These are phyloP conservation scores for Monopterus albus DNA, from an alignment of 2,113 vertebrate genomes.

Conservation along the genomic window DNA sequence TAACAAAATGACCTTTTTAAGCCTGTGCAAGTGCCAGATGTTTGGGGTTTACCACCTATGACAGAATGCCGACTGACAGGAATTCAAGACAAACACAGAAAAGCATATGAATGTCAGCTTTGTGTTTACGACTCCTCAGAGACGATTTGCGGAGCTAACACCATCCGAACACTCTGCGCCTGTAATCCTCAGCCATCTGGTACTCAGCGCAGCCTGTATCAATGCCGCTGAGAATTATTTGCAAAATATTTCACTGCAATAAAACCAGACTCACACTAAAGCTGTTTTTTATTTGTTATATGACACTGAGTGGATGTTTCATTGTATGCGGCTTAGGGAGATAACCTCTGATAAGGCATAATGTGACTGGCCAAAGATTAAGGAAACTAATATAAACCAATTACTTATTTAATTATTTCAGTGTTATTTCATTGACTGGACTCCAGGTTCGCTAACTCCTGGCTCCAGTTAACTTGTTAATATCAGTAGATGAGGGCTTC, in stretches of 20 bases:
- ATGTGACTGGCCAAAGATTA: too few species aligned
- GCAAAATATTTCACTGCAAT: slow-evolving; percentile 1
- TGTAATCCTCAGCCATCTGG: slow-evolving; percentile 52
- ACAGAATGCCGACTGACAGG: neutral
- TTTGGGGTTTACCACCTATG: neutral
- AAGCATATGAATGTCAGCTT: neutral
- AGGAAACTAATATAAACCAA: too few species aligned
- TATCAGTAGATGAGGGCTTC: too few species aligned
- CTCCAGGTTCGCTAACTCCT: too few species aligned
- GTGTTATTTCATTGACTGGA: too few species aligned
- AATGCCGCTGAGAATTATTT: neutral
- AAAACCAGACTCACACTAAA: neutral
- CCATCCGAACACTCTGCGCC: slow-evolving; percentile 11
- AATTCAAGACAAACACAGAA: slow-evolving; percentile 9
- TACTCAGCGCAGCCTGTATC: neutral
- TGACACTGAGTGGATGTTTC: too few species aligned
- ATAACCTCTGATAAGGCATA: neutral
- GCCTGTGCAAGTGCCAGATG: neutral
- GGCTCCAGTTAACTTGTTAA: too few species aligned
- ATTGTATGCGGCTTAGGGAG: neutral
- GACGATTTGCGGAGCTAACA: neutral
- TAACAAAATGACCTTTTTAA: neutral
- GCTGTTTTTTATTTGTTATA: neutral
- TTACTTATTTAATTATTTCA: too few species aligned
- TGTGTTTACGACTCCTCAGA: neutral